Conservation (phyloP, 2,797 vertebrate genomes). For the Chloroceryle amazona region DNA sequence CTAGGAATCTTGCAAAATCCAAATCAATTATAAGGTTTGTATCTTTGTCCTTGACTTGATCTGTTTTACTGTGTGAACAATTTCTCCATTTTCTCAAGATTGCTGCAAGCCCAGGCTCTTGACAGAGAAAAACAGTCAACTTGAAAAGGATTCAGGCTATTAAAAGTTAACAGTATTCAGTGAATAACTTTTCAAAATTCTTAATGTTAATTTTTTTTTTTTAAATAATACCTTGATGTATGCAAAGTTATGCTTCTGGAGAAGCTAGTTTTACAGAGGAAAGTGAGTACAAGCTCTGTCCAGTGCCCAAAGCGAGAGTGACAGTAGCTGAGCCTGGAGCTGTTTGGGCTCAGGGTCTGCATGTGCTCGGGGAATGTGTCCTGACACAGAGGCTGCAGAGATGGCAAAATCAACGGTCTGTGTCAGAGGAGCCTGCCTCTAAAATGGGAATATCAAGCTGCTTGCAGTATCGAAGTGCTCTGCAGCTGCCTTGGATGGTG, state of each 20-base stretch:
- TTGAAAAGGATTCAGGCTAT: neutral
- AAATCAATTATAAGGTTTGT: neutral
- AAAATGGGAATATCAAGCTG: neutral
- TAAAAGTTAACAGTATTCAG: rapidly evolving
- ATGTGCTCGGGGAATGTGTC: neutral
- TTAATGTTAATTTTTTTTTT: neutral
- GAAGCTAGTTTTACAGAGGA: neutral
- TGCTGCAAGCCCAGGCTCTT: neutral
- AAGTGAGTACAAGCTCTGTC: neutral
- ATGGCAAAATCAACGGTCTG: neutral
- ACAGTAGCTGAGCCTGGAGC: rapidly evolving
- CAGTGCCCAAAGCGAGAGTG: neutral
- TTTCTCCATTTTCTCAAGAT: neutral
- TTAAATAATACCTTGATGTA: neutral
- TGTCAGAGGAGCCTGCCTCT: neutral
- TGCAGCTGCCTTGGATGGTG: neutral
- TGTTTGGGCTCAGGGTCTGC: rapidly evolving
- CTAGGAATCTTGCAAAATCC: constrained; percentile 14
- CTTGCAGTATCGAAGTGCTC: neutral
- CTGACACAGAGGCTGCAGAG: neutral
- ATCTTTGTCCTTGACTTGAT: constrained; percentile 52
- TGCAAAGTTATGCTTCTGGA: neutral
- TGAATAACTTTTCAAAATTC: neutral
- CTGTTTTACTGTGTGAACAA: neutral
- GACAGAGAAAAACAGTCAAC: neutral